Conservation (phyloP, 2,888 invertebrate species). For the Sphaerophoria taeniata region DNA sequence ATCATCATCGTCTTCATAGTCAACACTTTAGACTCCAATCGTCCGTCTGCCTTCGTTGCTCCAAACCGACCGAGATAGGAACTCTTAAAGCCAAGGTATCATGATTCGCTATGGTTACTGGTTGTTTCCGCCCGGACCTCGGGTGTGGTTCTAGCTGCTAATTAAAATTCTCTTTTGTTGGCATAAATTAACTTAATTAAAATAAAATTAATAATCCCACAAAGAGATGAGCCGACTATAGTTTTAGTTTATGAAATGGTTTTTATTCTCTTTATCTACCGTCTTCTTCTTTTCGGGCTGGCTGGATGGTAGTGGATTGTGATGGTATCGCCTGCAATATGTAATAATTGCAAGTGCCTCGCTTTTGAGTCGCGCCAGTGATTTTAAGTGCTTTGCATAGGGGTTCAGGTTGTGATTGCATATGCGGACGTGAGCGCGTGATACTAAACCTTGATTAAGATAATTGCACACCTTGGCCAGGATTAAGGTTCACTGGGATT, state of each 20-base stretch:
- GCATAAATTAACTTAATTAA: constrained; percentile 73
- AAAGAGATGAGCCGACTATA: constrained; percentile 24
- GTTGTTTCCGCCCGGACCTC: constrained; percentile 15
- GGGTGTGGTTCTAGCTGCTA: constrained; percentile 49
- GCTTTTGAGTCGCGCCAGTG: background rate
- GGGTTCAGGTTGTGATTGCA: constrained; percentile 21
- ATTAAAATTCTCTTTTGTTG: constrained; percentile 72
- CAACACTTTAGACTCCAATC: background rate
- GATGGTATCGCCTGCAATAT: background rate
- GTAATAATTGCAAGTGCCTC: background rate
- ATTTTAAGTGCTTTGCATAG: constrained; percentile 27
- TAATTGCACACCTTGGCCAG: constrained; percentile 45
- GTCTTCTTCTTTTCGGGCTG: background rate
- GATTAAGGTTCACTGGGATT: constrained; percentile 14
- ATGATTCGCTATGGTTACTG: too few relatives aligned
- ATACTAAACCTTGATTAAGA: constrained; percentile 60
- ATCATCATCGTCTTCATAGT: too few relatives aligned
- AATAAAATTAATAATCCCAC: constrained; percentile 70
- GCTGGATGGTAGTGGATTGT: background rate
- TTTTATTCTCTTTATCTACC: background rate
- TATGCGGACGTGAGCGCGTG: background rate
- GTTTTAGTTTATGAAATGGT: constrained; percentile 40
- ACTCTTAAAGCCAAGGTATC: background rate
- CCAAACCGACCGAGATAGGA: background rate
- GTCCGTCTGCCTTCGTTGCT: too few relatives aligned